Evolutionary conservation across 2,797 vertebrate genomes (phyloP).

Genomic region (Argentina silus): DNA sequence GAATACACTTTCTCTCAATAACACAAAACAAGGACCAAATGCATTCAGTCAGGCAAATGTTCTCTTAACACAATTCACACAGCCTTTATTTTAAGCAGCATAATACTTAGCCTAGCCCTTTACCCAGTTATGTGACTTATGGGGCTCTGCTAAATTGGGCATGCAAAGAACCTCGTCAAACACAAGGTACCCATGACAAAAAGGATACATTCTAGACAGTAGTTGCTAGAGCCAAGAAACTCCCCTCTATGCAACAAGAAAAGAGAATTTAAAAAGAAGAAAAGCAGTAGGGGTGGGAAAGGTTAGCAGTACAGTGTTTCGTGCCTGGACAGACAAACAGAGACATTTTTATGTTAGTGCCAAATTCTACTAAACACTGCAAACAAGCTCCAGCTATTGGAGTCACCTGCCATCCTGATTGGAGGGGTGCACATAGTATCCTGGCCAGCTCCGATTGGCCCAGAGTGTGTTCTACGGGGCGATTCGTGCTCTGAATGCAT

Average conservation of each 20-base stretch:
- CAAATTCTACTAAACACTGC: constrained; percentile 77
- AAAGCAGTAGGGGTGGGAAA: constrained; percentile 58
- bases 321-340: constrained; percentile 76
- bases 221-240: constrained; percentile 62
- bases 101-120: constrained; percentile 10
- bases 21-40: too few species aligned
- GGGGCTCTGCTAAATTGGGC: constrained; percentile 11
- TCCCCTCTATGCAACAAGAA: constrained; percentile 60
- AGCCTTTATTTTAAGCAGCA: constrained; percentile 18
- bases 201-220: constrained; percentile 57
- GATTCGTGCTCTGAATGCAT: constrained; percentile 54
- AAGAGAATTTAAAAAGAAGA: constrained; percentile 55
- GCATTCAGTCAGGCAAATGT: too few species aligned
- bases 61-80: background rate
- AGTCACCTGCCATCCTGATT: constrained; percentile 65
- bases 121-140: constrained; percentile 57
- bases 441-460: constrained; percentile 38
- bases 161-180: constrained; percentile 61
- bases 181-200: constrained; percentile 57
- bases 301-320: constrained; percentile 71
- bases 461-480: constrained; percentile 45
- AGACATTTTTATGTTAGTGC: constrained; percentile 73
- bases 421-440: constrained; percentile 48
- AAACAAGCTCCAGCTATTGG: constrained; percentile 71
- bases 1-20: too few species aligned